Evolutionary conservation across 2,113 vertebrate genomes (phyloP), one percentile per base, ranked within the genome.

Genomic region (Actinemys pallida): DNA sequence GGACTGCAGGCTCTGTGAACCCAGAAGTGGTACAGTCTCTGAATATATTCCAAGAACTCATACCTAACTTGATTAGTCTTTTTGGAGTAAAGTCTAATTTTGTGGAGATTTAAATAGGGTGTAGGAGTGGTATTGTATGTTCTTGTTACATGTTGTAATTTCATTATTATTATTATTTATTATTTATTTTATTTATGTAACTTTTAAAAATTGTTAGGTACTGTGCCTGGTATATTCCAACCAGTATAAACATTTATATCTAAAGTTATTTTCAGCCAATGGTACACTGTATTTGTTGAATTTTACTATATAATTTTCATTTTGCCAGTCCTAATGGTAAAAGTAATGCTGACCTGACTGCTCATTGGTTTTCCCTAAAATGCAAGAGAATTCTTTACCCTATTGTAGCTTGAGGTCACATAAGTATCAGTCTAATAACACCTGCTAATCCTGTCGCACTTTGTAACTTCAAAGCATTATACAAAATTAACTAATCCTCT

Each of bases 21-120:
- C 84, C 3, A 75, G 25, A 94, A 59, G 10, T 83, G 22, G 78
- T 81, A 78, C 35, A 49, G 42, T 35, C 42, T 50, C 29, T 84
- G 45, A 31, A 17, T 88, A n/a, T 45, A 72, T 84, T 96, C 85
- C 81, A 80, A 54, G 78, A 75, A 49, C 24, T 13, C 86, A 75
- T 81, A 89, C 80, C 86, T 89, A 52, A 87, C 59, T 84, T 81
- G 22, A 90, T 94, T 88, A 90, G 92, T 81, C 84, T 90, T 91
- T 89, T 53, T 54, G 45, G 82, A 50, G 6, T 54, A 35, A 57
- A 59, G n/a, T 69, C 76, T 2, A 0, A 92, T 81, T 93, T 86
- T 80, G 8, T 52, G 45, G 56, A 93, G 92, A 25, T 86, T 54
- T 4, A 22, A 27, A 29, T 17, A 75, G 2, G 3, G 4, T 94